Conservation (phyloP, 1,140 invertebrate genomes). For the Reticulitermes speratus region DNA sequence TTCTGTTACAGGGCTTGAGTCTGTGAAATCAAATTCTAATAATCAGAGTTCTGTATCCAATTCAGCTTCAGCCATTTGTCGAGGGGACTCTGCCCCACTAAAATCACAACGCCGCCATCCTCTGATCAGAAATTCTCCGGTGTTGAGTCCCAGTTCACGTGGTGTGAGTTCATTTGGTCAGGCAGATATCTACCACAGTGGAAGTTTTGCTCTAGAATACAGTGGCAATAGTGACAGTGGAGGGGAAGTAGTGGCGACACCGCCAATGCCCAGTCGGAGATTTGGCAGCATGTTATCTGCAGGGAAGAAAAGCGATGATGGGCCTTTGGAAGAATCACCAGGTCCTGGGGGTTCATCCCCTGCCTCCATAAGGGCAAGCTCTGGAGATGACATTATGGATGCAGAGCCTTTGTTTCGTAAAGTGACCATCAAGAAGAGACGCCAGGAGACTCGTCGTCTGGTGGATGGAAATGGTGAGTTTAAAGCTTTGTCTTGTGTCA, state of each 20-base stretch:
- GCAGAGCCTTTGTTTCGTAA: slow-evolving; percentile 52
- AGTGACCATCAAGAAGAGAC: slow-evolving; percentile 48
- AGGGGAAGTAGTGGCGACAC: slow-evolving; percentile 27
- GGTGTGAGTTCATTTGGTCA: background rate
- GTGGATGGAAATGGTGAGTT: slow-evolving; percentile 25
- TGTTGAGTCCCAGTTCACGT: background rate
- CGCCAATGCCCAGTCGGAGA: slow-evolving; percentile 22
- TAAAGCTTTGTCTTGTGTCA: background rate
- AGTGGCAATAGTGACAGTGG: slow-evolving; percentile 29
- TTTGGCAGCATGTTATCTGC: background rate
- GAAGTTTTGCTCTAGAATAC: background rate
- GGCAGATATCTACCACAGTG: background rate
- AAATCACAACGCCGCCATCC: slow-evolving; percentile 10
- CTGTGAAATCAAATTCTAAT: background rate
- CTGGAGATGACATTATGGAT: slow-evolving; percentile 43
- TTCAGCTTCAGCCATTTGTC: background rate
- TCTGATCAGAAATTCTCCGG: background rate
- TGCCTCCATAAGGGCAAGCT: slow-evolving; percentile 33
- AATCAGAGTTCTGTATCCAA: background rate
- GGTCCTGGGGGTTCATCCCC: background rate
- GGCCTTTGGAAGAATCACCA: background rate
- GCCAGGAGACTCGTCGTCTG: slow-evolving; percentile 26
- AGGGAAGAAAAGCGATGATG: background rate
- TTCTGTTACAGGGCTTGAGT: background rate
- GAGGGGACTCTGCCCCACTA: background rate